Percentiles rank a stretch among this genome's conserved stretches.
Evolutionary conservation across 2,113 vertebrate species (phyloP).

Genomic region (Antechinus stuartii): DNA sequence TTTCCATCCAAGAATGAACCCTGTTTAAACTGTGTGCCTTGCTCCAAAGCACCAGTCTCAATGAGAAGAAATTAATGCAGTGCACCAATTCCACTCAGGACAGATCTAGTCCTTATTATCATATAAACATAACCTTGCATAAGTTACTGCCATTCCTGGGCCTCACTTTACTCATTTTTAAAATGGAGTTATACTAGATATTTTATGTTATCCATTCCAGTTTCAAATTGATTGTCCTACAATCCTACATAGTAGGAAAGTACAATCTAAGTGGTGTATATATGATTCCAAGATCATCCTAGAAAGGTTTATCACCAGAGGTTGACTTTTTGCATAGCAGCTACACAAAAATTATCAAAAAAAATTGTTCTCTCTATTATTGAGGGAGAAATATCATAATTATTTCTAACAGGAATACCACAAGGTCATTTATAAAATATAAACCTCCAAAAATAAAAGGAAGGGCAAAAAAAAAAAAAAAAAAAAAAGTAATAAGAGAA

Average conservation of each 20-base stretch:
- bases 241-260: background rate
- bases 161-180: background rate
- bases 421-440: conserved; percentile 24
- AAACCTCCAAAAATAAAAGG: background rate
- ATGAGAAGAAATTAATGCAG: background rate
- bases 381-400: background rate
- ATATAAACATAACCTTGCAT: background rate
- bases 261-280: background rate
- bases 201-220: background rate
- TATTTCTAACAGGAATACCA: background rate
- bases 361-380: background rate
- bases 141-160: background rate
- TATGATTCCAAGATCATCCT: background rate
- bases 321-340: background rate
- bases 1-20: background rate
- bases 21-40: background rate
- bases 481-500: background rate
- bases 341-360: background rate
- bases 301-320: background rate
- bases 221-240: background rate
- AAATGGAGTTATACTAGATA: background rate
- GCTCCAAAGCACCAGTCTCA: background rate
- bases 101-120: background rate
- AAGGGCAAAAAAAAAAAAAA: no score
- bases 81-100: background rate